These are phyloP conservation scores for Microcebus ravelobensis DNA, from an alignment of 2,113 vertebrate species.

Conservation along the genomic window DNA sequence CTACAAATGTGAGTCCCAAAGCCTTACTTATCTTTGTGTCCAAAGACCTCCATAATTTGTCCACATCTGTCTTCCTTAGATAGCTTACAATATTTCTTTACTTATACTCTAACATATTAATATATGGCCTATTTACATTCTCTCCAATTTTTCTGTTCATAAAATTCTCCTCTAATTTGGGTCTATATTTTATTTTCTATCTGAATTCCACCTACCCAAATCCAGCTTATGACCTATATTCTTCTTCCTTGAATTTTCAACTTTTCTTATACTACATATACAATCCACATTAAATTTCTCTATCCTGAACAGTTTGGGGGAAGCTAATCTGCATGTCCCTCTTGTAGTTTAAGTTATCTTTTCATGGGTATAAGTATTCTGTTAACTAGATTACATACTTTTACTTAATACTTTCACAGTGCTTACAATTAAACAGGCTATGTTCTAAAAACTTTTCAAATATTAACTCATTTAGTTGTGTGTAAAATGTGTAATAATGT, in stretches of 20 bases:
- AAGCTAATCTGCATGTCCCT: background rate
- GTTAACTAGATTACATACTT: constrained; percentile 18
- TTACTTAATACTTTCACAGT: constrained; percentile 21
- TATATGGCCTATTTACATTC: background rate
- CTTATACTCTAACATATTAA: background rate
- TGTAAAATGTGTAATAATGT: too few species aligned
- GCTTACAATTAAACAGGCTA: background rate
- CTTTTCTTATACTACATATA: background rate
- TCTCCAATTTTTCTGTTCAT: background rate
- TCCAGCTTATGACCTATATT: background rate
- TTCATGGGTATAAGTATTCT: background rate
- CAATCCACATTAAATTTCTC: background rate
- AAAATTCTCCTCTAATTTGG: background rate
- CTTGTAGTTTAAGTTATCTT: background rate
- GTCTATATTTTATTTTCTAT: background rate
- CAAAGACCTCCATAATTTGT: background rate
- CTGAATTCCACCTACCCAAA: background rate
- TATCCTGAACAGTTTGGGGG: constrained; percentile 11
- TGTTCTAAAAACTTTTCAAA: constrained; percentile 28
- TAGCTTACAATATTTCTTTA: constrained; percentile 8
- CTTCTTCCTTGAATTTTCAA: constrained; percentile 9
- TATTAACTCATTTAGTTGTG: background rate
- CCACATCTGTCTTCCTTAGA: background rate
- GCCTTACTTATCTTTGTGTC: constrained; percentile 6
- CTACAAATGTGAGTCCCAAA: background rate